A percentile compares a stretch with the other conserved stretches of the same genome.
phyloP scores from a whole-genome alignment of 2,113 vertebrate species.

The Barnardius zonarius region DNA sequence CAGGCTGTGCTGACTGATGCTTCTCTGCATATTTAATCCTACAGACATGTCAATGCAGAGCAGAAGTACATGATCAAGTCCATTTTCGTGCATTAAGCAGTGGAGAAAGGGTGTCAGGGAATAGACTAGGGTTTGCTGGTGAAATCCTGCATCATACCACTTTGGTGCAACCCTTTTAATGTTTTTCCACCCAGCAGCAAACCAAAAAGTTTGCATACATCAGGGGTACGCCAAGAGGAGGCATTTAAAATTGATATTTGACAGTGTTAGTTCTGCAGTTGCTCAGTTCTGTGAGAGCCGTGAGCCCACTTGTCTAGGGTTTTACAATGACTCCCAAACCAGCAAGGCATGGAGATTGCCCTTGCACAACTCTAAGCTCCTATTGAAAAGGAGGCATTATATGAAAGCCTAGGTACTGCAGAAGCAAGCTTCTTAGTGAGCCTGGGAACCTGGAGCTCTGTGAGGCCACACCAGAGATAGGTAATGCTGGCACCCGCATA shows the following conservation, averaged over 20 bases:
- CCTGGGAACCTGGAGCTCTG: neutral
- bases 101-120: neutral
- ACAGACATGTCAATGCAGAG: neutral
- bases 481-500: neutral
- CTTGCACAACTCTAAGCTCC: neutral
- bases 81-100: neutral
- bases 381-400: neutral
- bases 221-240: neutral
- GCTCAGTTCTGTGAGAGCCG: neutral
- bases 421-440: neutral
- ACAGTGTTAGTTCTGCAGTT: neutral
- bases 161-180: neutral
- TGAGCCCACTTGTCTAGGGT: neutral
- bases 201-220: neutral
- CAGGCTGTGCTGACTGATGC: neutral
- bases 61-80: neutral
- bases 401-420: neutral
- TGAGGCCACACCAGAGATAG: accelerated
- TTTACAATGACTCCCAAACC: neutral
- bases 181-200: neutral
- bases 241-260: neutral
- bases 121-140: neutral
- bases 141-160: neutral
- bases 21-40: neutral
- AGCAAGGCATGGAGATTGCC: neutral